Conservation (phyloP, 2,113 vertebrate species). For the Parus major region DNA sequence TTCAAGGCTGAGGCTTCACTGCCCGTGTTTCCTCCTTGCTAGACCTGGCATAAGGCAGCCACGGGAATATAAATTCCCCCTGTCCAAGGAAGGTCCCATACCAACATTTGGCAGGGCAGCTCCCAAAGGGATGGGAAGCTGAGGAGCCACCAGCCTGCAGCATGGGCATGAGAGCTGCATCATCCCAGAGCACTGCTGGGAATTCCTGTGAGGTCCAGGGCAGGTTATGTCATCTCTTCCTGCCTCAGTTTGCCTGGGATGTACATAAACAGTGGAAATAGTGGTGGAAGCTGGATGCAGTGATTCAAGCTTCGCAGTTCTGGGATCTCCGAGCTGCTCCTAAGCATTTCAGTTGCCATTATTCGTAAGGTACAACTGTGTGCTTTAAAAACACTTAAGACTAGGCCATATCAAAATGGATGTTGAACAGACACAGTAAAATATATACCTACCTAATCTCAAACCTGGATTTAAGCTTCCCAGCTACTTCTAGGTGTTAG, state of each 20-base stretch:
- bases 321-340: neutral
- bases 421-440: slow-evolving; percentile 13
- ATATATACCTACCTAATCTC: neutral
- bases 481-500: slow-evolving; percentile 4
- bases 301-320: neutral
- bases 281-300: neutral
- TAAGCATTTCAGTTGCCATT: neutral
- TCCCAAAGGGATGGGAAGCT: rapidly evolving
- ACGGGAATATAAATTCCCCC: neutral
- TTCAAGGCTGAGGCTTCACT: neutral
- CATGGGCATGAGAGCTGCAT: rapidly evolving
- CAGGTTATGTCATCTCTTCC: neutral
- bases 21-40: neutral
- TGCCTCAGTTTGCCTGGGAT: neutral
- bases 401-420: neutral
- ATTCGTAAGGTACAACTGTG: neutral
- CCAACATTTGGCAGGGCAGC: neutral
- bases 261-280: neutral
- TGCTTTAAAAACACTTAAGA: slow-evolving; percentile 19
- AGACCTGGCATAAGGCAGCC: neutral
- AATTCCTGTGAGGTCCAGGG: neutral
- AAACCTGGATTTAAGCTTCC: neutral
- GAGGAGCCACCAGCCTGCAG: neutral
- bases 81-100: neutral
- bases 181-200: neutral